A percentile compares a stretch with the other conserved stretches of the same genome.
phyloP scores from a whole-genome alignment of 2,113 vertebrate species.

The human region GRCh38 chr4:110111501-110112000 shows the following conservation, averaged over 20 bases:
- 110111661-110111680: not conserved
- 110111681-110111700: not conserved
- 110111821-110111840: not conserved
- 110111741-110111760: not conserved
- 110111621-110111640: not conserved
- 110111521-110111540: not conserved
- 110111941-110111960: not conserved
- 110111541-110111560: not conserved
- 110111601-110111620: not conserved
- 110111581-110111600: not conserved
- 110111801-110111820: not conserved
- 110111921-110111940: not conserved
- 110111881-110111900: not conserved
- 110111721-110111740: not conserved
- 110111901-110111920: too few species aligned
- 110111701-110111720: not conserved
- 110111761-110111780: too few species aligned
- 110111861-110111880: not conserved
- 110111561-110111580: not conserved
- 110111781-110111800: fast-evolving
- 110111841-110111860: not conserved
- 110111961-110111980: not conserved
- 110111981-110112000: not conserved
- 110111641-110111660: not conserved
- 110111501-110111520: not conserved